Conservation (phyloP, 2,113 vertebrate genomes). For the Mastomys coucha region DNA sequence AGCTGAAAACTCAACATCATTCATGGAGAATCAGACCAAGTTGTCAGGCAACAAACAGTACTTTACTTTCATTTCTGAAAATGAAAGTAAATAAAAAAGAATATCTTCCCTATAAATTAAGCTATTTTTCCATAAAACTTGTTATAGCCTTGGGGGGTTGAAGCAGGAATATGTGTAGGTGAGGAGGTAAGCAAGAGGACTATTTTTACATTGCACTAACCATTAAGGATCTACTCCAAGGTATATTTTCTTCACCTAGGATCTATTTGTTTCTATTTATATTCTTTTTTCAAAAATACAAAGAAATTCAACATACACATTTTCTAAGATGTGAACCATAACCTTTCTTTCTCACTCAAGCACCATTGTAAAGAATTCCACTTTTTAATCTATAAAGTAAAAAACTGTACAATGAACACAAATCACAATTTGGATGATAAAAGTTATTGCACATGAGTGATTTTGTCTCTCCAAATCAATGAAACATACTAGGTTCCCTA, state of each 20-base stretch:
- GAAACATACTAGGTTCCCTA: conserved; percentile 87
- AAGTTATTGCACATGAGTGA: conserved; percentile 86
- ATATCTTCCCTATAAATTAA: conserved; percentile 37
- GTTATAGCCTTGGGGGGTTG: background rate
- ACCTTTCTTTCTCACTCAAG: background rate
- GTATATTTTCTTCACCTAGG: background rate
- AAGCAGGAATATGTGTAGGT: background rate
- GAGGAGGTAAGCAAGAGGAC: background rate
- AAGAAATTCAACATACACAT: background rate
- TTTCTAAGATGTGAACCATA: background rate
- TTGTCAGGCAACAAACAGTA: conserved; percentile 19
- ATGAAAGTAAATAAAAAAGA: background rate
- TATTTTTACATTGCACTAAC: conserved; percentile 22
- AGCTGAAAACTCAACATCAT: background rate
- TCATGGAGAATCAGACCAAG: background rate
- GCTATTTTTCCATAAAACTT: conserved; percentile 36
- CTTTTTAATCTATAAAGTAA: conserved; percentile 70
- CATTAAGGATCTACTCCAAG: background rate
- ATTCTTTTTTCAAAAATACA: background rate
- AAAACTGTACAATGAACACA: conserved; percentile 80
- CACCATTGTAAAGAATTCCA: background rate
- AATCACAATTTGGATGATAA: conserved; percentile 85
- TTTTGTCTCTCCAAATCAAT: conserved; percentile 86
- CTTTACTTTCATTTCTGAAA: conserved; percentile 24
- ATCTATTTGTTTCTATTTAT: background rate